A percentile compares a stretch with the other conserved stretches of the same genome.
Evolutionary conservation across 2,888 invertebrate species (phyloP).

Genomic region (Congeria kusceri): DNA sequence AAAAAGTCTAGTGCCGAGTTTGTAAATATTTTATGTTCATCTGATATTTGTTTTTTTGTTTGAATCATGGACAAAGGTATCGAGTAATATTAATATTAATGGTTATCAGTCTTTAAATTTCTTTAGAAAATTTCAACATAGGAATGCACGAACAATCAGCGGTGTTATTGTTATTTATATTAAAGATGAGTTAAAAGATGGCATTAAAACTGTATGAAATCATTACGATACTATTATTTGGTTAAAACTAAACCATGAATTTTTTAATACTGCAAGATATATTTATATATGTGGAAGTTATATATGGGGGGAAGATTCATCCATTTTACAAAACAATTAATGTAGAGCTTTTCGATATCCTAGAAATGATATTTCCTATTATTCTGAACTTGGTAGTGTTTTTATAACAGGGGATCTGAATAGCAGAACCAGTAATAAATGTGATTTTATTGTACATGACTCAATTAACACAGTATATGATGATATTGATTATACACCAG

Average conservation of each 20-base stretch:
- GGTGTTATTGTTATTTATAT: constrained; percentile 6
- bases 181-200: constrained; percentile 2
- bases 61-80: background rate
- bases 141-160: background rate
- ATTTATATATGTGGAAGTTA: background rate
- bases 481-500: too few species aligned
- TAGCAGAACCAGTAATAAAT: background rate
- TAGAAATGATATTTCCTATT: background rate
- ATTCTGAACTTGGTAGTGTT: too few species aligned
- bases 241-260: background rate
- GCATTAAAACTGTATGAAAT: background rate
- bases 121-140: constrained; percentile 7
- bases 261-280: background rate
- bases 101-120: background rate
- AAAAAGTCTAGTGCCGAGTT: background rate
- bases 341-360: background rate
- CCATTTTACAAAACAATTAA: background rate
- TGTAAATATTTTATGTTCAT: background rate
- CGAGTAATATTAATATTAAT: constrained; percentile 1
- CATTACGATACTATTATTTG: too few species aligned
- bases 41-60: background rate
- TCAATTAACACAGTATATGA: too few species aligned
- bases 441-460: too few species aligned
- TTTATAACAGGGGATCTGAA: background rate
- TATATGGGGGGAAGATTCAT: background rate